These are phyloP conservation scores for Diorhabda carinulata DNA, from an alignment of 1,140 invertebrate genomes.

Conservation along the genomic window DNA sequence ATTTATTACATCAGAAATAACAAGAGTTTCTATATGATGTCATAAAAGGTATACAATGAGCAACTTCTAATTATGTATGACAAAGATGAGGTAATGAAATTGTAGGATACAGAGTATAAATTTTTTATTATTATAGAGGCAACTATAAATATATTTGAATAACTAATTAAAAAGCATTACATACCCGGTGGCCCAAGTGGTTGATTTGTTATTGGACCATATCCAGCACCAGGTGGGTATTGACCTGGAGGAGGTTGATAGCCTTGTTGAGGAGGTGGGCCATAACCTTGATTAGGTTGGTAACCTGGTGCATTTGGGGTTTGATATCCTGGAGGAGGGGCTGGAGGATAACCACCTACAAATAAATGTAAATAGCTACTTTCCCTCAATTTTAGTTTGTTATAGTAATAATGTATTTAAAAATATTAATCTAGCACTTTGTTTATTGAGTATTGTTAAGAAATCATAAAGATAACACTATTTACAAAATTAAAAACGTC, in stretches of 20 bases:
- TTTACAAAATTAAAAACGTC: background rate
- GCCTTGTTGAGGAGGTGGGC: conserved; percentile 2
- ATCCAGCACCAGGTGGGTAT: background rate
- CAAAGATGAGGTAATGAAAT: no score
- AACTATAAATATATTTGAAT: no score
- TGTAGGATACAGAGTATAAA: no score
- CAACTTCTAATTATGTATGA: no score
- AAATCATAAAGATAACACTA: background rate
- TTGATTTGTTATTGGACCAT: conserved; percentile 15
- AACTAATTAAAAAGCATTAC: no score
- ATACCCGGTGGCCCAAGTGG: conserved; percentile 1
- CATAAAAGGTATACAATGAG: no score
- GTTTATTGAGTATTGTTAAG: background rate
- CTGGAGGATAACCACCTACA: conserved; percentile 12
- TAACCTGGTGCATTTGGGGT: conserved; percentile 13
- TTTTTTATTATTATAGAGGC: no score
- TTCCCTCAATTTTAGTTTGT: no score
- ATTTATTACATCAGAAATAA: no score
- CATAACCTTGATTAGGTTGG: conserved; percentile 3
- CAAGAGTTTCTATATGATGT: no score
- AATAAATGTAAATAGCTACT: background rate
- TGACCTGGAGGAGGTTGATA: conserved; percentile 5
- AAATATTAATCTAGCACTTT: background rate
- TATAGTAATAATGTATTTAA: no score
- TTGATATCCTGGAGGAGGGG: conserved; percentile 1